These are phyloP conservation scores for Danionella dracula DNA, from an alignment of 2,797 vertebrate species.

Conservation along the genomic window DNA sequence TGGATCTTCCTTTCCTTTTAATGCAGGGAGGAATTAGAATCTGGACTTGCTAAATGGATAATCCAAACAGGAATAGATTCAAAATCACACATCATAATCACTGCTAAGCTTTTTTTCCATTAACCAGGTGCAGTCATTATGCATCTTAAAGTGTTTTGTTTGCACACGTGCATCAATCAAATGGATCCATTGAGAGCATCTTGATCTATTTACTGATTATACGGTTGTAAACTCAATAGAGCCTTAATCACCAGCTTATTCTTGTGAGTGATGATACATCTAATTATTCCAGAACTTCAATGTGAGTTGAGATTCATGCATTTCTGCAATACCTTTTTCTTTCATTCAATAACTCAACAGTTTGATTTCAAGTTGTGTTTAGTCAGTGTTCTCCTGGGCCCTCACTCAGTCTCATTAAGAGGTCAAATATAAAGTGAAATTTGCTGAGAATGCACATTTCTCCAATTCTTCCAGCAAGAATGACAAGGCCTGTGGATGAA, in stretches of 20 bases:
- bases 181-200: conserved; percentile 17
- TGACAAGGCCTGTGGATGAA: conserved; percentile 32
- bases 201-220: conserved; percentile 29
- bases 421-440: conserved; percentile 33
- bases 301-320: too few species aligned
- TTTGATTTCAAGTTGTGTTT: conserved; percentile 9
- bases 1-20: conserved; percentile 16
- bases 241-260: conserved; percentile 2
- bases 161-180: conserved; percentile 18
- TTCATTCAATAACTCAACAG: conserved; percentile 34
- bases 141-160: conserved; percentile 27
- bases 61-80: background rate
- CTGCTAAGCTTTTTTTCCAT: conserved; percentile 19
- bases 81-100: conserved; percentile 13
- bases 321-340: too few species aligned
- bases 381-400: too few species aligned
- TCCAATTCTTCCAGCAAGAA: conserved; percentile 8
- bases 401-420: conserved; percentile 43
- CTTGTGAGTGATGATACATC: background rate
- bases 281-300: background rate
- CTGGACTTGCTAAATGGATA: background rate
- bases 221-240: conserved; percentile 13
- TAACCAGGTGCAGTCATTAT: conserved; percentile 29
- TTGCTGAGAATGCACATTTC: conserved; percentile 48
- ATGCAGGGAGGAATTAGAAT: conserved; percentile 28